Evolutionary conservation across 2,888 invertebrate species (phyloP), one percentile per base, ranked within the genome.

Genomic region (Miltochrista miniata): DNA sequence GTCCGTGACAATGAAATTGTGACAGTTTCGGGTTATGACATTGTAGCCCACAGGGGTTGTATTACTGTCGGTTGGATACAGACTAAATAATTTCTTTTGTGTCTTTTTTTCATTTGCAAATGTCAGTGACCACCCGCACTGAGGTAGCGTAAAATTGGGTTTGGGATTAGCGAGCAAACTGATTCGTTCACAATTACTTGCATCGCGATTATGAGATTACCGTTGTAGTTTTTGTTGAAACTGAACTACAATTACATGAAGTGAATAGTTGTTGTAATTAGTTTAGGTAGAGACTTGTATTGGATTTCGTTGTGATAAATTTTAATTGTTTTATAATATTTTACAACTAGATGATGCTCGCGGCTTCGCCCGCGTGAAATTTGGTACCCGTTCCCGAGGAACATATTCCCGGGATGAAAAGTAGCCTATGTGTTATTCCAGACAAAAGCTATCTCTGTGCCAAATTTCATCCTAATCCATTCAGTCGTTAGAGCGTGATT

Each of bases 11-110:
- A 61, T 55, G 51, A 49, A 39, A 73, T 83, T 84, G 87, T 88
- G 86, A 86, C 89, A 88, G 81, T 75, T 76, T 76, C 59, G 72
- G 79, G 76, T 76, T 81, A 81, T 79, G 75, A 78, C 74, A 70
- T 74, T 74, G 60, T 67, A 48, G 80, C 55, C 80, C 81, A 78
- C 82, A 83, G 80, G 81, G 77, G 70, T 66, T 61, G 75, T 61
- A 71, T 81, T 83, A 76, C 75, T 72, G 68, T 68, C 76, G 79
- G 69, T 71, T 64, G 69, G 64, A 54, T 64, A 60, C 61, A 65
- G 64, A 48, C 54, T 54, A 53, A 56, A 52, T 59, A 38, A 48
- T 69, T 35, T 18, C 53, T 55, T 57, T 64, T 59, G 50, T 59
- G 43, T 8, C 18, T 51, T 59, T 58, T 67, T 68, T 68, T 60